Percentiles rank a stretch among this genome's conserved stretches.
Evolutionary conservation across 2,888 invertebrate genomes (phyloP).

Genomic region (Strigamia maritima): DNA sequence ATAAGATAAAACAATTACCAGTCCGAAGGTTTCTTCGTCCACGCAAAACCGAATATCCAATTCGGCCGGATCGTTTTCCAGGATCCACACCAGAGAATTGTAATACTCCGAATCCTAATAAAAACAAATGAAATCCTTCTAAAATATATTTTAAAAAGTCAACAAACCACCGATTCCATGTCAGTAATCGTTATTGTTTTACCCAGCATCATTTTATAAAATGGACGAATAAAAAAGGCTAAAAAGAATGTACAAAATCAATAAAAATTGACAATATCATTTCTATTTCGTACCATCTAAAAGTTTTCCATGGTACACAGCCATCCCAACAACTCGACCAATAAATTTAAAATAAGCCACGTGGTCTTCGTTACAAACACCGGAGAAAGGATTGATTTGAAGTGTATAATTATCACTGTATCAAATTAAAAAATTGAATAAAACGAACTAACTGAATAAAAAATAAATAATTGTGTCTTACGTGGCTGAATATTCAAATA

Average conservation of each 20-base stretch:
- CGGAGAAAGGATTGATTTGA: conserved; percentile 97
- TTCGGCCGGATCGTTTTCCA: conserved; percentile 93
- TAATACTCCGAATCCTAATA: conserved; percentile 87
- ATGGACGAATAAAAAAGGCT: conserved; percentile 99
- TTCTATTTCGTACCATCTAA: conserved; percentile 74
- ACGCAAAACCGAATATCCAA: conserved; percentile 91
- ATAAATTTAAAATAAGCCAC: conserved; percentile 98
- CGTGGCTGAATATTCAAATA: conserved; percentile 99
- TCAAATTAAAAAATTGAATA: neutral
- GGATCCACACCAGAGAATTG: conserved; percentile 92
- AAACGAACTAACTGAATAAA: neutral
- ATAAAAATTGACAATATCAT: neutral
- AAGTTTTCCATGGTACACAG: conserved; percentile 96
- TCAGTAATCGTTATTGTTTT: conserved; percentile 91
- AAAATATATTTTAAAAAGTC: neutral
- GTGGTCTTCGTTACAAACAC: conserved; percentile 96
- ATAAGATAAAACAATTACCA: conserved; percentile 47
- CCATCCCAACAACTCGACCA: conserved; percentile 97
- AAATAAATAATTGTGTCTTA: conserved; percentile 54
- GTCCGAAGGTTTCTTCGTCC: conserved; percentile 93
- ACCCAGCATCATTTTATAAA: conserved; percentile 99
- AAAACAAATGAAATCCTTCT: neutral
- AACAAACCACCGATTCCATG: conserved; percentile 83
- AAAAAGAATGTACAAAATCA: conserved; percentile 46
- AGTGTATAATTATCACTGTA: conserved; percentile 92